A percentile compares a stretch with the other conserved stretches of the same genome.
phyloP scores from a whole-genome alignment of 2,113 vertebrate species.

The Atlantisia rogersi region DNA sequence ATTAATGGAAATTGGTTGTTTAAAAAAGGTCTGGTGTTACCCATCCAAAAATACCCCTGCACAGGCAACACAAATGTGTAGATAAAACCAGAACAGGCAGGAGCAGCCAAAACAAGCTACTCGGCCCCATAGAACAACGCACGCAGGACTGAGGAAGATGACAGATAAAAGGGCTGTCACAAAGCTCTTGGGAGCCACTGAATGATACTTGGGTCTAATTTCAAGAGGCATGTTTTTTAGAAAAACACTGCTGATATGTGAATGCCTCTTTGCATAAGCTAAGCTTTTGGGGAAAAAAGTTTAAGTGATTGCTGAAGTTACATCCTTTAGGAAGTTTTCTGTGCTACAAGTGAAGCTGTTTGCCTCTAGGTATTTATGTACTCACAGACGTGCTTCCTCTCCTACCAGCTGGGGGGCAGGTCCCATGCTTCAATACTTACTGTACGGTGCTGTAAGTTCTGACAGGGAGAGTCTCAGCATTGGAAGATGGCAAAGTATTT shows the following conservation, averaged over 20 bases:
- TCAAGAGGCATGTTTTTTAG: neutral
- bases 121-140: accelerated
- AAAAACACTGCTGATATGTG: neutral
- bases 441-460: neutral
- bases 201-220: neutral
- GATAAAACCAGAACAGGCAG: neutral
- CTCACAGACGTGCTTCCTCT: neutral
- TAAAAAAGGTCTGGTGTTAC: neutral
- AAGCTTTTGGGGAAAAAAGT: neutral
- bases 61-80: neutral
- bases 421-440: neutral
- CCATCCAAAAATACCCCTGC: neutral
- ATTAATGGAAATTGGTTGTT: neutral
- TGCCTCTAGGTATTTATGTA: neutral
- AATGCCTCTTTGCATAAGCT: neutral
- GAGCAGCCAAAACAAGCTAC: neutral
- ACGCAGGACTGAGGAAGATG: neutral
- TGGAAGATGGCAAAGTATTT: neutral
- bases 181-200: neutral
- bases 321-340: neutral
- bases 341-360: neutral
- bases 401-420: no score
- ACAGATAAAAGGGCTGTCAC: neutral
- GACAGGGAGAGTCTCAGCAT: neutral
- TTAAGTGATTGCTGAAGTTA: neutral